Percentiles rank a stretch among this genome's conserved stretches.
phyloP scores from a whole-genome alignment of 1,140 invertebrate species.

The Ceratosolen solmsi region DNA sequence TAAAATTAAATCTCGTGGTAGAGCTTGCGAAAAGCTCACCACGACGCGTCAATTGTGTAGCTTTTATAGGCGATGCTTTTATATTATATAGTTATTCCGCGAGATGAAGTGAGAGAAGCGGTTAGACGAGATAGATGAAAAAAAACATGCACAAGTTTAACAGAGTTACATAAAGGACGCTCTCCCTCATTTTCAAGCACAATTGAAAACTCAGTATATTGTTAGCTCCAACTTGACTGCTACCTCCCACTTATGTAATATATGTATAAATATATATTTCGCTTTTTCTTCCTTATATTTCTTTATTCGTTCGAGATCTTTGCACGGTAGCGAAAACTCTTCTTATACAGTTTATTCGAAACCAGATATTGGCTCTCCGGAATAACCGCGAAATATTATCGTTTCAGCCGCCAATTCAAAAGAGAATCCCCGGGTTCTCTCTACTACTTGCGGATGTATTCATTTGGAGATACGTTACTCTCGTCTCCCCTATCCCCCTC shows the following conservation, averaged over 20 bases:
- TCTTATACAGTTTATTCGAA: not conserved
- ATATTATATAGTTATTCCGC: not conserved
- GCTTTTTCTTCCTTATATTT: not conserved
- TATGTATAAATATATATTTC: not conserved
- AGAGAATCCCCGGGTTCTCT: not conserved
- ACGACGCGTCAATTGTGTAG: not conserved
- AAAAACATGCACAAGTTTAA: not conserved
- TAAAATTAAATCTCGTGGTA: too few species aligned
- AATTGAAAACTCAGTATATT: conserved; percentile 28
- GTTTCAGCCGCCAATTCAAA: conserved; percentile 5
- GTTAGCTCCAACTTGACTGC: conserved; percentile 7
- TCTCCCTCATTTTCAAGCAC: not conserved
- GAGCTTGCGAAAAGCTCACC: not conserved
- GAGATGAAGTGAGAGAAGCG: not conserved
- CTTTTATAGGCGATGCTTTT: not conserved
- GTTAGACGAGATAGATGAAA: not conserved
- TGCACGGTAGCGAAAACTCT: not conserved
- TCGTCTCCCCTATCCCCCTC: not conserved
- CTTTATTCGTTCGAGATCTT: not conserved
- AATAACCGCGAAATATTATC: conserved; percentile 27
- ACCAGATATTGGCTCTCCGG: conserved; percentile 10
- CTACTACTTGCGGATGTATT: not conserved
- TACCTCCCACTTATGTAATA: not conserved
- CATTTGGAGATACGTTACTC: not conserved
- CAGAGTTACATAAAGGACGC: not conserved